Percentiles rank a stretch among this genome's conserved stretches.
Conservation (phyloP, 2,113 vertebrate genomes). For the Tricholaema leucomelas region DNA sequence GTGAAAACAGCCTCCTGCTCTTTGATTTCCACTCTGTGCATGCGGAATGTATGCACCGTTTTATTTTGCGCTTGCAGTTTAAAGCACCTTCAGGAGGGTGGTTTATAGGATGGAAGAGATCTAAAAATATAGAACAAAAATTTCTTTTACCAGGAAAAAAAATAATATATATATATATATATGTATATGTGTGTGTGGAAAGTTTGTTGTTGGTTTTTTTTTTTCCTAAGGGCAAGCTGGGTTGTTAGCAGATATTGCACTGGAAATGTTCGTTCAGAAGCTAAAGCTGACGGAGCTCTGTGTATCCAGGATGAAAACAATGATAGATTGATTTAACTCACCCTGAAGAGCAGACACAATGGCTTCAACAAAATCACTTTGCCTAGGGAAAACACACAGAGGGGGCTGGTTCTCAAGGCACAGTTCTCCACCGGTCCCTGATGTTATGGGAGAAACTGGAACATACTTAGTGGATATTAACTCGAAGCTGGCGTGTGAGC, state of each 20-base stretch:
- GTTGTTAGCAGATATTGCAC: background rate
- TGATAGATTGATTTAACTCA: background rate
- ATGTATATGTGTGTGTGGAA: background rate
- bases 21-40: background rate
- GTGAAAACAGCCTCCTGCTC: background rate
- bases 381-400: background rate
- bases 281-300: background rate
- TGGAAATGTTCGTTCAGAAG: background rate
- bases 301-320: background rate
- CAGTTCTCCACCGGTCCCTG: background rate
- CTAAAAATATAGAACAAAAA: background rate
- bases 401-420: background rate
- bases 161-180: background rate
- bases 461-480: background rate
- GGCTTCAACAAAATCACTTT: background rate
- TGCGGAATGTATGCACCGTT: accelerated
- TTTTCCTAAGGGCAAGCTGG: background rate
- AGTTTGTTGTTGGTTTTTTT: background rate
- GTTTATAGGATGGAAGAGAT: background rate
- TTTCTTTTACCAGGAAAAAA: background rate
- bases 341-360: background rate
- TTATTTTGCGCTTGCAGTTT: background rate
- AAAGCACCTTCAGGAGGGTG: background rate
- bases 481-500: background rate
- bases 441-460: background rate